A percentile compares a stretch with the other conserved stretches of the same genome.
phyloP scores from a whole-genome alignment of 2,888 invertebrate genomes.

The Ectemnius lituratus region DNA sequence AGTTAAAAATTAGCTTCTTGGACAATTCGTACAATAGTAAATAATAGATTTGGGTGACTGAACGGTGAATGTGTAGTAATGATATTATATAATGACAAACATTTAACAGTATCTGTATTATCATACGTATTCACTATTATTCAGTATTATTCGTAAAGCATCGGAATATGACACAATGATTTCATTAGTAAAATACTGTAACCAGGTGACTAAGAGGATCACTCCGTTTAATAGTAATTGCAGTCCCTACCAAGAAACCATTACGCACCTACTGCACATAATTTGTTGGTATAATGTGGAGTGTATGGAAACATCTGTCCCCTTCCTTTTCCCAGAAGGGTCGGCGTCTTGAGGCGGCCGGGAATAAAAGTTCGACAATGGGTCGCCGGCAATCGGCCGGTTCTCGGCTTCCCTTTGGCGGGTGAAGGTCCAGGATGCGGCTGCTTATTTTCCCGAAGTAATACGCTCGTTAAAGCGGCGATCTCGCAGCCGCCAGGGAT shows the following conservation, averaged over 20 bases:
- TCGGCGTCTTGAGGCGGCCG: conserved; percentile 26
- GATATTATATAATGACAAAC: no score
- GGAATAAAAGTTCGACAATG: conserved; percentile 32
- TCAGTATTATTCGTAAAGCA: no score
- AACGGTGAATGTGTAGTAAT: no score
- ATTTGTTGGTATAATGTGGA: conserved; percentile 56
- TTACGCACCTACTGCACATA: conserved; percentile 50
- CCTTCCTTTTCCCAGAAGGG: conserved; percentile 43
- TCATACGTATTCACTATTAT: no score
- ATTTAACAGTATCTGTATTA: no score
- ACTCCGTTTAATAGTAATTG: neutral
- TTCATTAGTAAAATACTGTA: no score
- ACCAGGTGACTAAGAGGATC: neutral
- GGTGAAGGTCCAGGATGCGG: conserved; percentile 30
- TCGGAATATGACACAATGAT: no score
- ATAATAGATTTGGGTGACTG: no score
- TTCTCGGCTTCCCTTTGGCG: conserved; percentile 32
- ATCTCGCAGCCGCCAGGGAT: conserved; percentile 1
- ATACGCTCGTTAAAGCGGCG: conserved; percentile 19
- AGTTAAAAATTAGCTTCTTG: no score
- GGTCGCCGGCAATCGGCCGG: neutral
- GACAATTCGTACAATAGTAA: no score
- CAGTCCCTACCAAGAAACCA: conserved; percentile 4
- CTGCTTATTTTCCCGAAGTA: conserved; percentile 36
- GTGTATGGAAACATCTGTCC: conserved; percentile 57